Evolutionary conservation across 2,888 invertebrate species (phyloP), one percentile per base, ranked within the genome.

Genomic region (Tenthredo mesomela): DNA sequence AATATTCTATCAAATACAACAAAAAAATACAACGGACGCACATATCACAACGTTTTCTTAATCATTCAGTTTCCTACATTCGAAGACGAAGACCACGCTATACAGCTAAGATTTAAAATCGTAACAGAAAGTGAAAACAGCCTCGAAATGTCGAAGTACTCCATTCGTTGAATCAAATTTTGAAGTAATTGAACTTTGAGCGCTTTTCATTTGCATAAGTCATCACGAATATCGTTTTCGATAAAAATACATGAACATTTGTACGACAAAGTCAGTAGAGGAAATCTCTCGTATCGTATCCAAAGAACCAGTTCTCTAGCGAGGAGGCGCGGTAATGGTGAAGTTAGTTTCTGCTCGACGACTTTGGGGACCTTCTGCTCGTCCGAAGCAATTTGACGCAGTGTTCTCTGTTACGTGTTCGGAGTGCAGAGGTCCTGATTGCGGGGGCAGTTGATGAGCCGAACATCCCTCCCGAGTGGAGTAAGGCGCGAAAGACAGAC

Each of bases 401-500:
- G 82, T 70, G 82, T 82, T 82, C 82, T 70, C 25, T 25, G 82
- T 67, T 82, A 82, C 82, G 82, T 82, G 82, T 82, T 43, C 82
- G 82, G 82, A 82, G 82, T 82, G 82, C 82, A 82, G 82, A 82
- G 82, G 82, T 82, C 82, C 82, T 82, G 82, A 82, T 82, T 82
- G 82, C 82, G 70, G 82, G 82, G 82, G 65, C 73, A 75, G 71
- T 84, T 71, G 84, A 84, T 61, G 71, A 73, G 84, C 84, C 73
- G 84, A 58, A 73, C 73, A 84, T 58, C 71, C 71, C 84, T 85
- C 67, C 43, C 54, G 84, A 54, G 86, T 86, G 87, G 88, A 86
- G 88, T 87, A 88, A 87, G 87, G 88, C 88, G 84, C 82, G 71
- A 37, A 82, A 88, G 86, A 88, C 88, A 87, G 88, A 87, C 87